These are phyloP conservation scores for Anthopleura sola DNA, from an alignment of 64 coral and sea anemone species.

Conservation along the genomic window DNA sequence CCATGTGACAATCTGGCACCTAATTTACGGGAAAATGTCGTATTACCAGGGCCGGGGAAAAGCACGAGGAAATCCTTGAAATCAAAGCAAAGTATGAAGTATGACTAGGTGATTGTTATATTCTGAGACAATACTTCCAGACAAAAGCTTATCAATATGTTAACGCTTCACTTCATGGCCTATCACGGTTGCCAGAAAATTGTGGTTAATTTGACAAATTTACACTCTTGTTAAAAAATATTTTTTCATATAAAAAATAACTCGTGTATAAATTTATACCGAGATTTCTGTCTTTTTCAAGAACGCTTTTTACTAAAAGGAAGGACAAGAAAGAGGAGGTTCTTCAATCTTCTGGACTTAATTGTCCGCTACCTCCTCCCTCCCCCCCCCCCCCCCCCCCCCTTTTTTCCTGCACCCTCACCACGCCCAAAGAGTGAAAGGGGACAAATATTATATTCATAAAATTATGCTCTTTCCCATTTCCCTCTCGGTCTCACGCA, in stretches of 20 bases:
- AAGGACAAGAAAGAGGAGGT: too few relatives aligned
- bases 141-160: background rate
- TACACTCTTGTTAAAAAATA: background rate
- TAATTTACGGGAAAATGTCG: too few relatives aligned
- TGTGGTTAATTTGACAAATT: slow-evolving; percentile 7
- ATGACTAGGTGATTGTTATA: background rate
- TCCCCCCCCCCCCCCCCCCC: too few relatives aligned
- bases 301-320: too few relatives aligned
- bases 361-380: too few relatives aligned
- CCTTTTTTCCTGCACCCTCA: background rate
- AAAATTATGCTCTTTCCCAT: background rate
- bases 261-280: too few relatives aligned
- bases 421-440: background rate
- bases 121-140: background rate
- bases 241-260: background rate
- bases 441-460: too few relatives aligned
- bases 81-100: background rate
- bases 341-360: too few relatives aligned
- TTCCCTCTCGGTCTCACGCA: background rate
- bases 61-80: background rate
- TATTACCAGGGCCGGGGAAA: background rate
- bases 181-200: background rate
- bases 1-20: too few relatives aligned
- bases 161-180: background rate
- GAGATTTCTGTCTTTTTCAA: too few relatives aligned